Percentiles rank a stretch among this genome's conserved stretches.
These are phyloP conservation scores for Helogale parvula DNA, from an alignment of 2,113 vertebrate genomes.

Conservation along the genomic window DNA sequence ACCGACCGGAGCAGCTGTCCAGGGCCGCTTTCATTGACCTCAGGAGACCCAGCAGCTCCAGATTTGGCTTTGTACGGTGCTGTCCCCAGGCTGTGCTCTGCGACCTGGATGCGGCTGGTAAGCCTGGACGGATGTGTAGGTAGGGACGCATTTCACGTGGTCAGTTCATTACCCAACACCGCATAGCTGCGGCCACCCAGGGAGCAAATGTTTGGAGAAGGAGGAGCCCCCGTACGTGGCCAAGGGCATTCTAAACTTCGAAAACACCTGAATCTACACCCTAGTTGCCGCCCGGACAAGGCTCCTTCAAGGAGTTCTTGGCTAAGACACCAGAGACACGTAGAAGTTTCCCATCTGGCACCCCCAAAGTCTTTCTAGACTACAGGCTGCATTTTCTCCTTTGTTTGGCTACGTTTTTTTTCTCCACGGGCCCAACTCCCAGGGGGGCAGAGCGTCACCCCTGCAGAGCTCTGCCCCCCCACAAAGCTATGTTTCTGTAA, in stretches of 20 bases:
- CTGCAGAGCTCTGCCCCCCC: constrained; percentile 27
- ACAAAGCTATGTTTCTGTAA: constrained; percentile 72
- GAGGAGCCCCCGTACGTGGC: background rate
- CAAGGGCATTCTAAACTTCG: background rate
- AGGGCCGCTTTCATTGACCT: background rate
- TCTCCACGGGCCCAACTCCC: constrained; percentile 11
- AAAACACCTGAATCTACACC: background rate
- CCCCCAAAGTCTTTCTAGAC: constrained; percentile 14
- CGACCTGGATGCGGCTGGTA: background rate
- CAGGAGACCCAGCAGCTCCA: background rate
- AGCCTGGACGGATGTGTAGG: background rate
- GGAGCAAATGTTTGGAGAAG: background rate
- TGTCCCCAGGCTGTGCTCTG: background rate
- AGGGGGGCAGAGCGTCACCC: background rate
- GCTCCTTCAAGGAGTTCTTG: background rate
- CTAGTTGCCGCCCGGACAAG: background rate
- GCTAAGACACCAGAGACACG: background rate
- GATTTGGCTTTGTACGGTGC: background rate
- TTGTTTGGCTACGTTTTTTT: constrained; percentile 54
- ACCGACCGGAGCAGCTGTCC: background rate
- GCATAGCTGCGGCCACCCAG: background rate
- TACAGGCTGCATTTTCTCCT: constrained; percentile 28
- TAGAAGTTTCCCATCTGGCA: background rate
- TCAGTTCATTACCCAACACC: background rate
- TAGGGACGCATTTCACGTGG: background rate